Evolutionary conservation across 2,888 invertebrate genomes (phyloP).

Genomic region (Lepidocyrtinus sp.): DNA sequence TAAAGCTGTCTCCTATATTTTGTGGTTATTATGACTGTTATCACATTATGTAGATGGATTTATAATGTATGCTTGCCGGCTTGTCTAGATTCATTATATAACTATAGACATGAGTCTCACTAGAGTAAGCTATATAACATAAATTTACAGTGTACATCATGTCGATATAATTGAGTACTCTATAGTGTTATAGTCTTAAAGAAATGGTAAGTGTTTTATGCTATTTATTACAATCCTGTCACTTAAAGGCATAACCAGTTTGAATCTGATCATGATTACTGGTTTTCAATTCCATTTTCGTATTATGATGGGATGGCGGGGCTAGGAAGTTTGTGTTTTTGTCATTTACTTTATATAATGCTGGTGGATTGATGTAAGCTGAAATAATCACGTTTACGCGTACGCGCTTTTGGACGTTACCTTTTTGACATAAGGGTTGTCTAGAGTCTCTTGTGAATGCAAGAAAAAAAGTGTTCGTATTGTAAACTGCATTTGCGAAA

Average conservation of each 20-base stretch:
- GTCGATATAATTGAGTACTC: neutral
- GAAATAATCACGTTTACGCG: constrained; percentile 41
- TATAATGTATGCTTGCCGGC: constrained; percentile 21
- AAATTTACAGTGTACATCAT: too few species aligned
- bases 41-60: constrained; percentile 23
- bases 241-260: constrained; percentile 39
- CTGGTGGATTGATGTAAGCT: too few species aligned
- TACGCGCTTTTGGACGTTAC: too few species aligned
- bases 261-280: constrained; percentile 7
- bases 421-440: too few species aligned
- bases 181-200: neutral
- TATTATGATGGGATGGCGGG: neutral
- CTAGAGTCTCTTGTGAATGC: constrained; percentile 29
- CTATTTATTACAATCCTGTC: constrained; percentile 24
- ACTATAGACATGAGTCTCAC: neutral
- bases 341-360: constrained; percentile 11
- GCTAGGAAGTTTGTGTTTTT: constrained; percentile 48
- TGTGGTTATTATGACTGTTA: constrained; percentile 35
- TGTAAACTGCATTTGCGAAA: constrained; percentile 31
- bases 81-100: neutral
- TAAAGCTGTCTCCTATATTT: constrained; percentile 25
- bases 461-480: constrained; percentile 32
- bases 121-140: too few species aligned
- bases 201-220: neutral
- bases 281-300: neutral